phyloP scores from a whole-genome alignment of 2,888 invertebrate species.

The Chrysolina oricalcia region DNA sequence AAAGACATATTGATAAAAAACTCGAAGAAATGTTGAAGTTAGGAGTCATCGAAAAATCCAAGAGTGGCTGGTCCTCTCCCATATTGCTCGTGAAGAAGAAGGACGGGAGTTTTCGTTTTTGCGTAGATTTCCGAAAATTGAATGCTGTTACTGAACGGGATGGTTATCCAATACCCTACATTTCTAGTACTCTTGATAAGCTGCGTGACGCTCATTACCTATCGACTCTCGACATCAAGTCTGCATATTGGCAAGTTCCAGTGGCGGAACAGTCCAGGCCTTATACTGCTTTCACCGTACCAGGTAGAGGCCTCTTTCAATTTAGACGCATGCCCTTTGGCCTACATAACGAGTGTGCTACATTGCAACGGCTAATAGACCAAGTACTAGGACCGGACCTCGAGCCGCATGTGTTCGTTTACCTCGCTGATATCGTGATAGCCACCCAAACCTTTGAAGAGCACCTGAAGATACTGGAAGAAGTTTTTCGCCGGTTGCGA shows the following conservation, averaged over 20 bases:
- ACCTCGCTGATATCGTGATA: constrained; percentile 26
- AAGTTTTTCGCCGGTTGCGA: constrained; percentile 25
- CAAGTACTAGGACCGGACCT: too few species aligned
- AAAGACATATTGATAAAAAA: constrained; percentile 4
- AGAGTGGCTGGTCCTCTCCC: constrained; percentile 10
- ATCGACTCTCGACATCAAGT: constrained; percentile 45
- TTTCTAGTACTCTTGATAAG: constrained; percentile 22
- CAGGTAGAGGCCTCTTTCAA: too few species aligned
- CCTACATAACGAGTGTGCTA: too few species aligned
- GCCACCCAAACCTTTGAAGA: constrained; percentile 31
- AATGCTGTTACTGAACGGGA: neutral
- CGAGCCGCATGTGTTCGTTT: constrained; percentile 37
- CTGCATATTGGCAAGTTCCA: neutral
- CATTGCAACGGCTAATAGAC: too few species aligned
- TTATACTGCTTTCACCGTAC: too few species aligned
- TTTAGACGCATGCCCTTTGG: too few species aligned
- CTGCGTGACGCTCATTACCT: neutral
- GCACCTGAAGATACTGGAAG: constrained; percentile 20
- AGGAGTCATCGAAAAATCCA: neutral
- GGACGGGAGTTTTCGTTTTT: neutral
- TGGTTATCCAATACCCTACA: constrained; percentile 14
- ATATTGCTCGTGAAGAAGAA: constrained; percentile 1
- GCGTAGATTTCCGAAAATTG: neutral
- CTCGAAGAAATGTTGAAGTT: too few species aligned
- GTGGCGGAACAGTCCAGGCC: too few species aligned